Base-by-base conservation (phyloP, 2,113 vertebrate species). In the Nerophis ophidion region DNA sequence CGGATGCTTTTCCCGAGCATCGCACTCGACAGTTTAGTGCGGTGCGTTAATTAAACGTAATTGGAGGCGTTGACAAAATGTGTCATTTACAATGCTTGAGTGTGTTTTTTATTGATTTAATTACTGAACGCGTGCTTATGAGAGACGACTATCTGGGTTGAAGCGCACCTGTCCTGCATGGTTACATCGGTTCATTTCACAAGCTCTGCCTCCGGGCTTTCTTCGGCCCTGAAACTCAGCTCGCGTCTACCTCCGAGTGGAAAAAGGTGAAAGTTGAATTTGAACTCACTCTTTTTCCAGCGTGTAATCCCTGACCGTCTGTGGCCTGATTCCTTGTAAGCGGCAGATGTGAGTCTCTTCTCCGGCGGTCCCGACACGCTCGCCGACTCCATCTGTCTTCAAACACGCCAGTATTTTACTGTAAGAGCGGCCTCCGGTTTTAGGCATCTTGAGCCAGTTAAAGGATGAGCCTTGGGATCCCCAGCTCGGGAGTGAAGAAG, bases 341-440 rank as follows among this genome's bases (percentile, higher is more conserved):
- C 64, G 76, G 77, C 84, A 87, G 84, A 86, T 84, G 84, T 82
- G 77, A 66, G 66, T 72, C 77, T 84, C 76, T 72, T 81, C 78
- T 81, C 73, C 79, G 67, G 71, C 72, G 69, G 79, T 58, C 77
- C 66, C 16, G 72, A 79, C 77, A 81, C 57, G 75, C 79, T 82
- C 66, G 74, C 78, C 73, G 76, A 72, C 68, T 86, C 86, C 84
- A 82, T 84, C 82, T 85, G 84, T 75, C 79, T 85, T 65, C 33
- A 60, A 77, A 77, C 68, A 57, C 63, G 84, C 76, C 70, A 61
- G 67, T 49, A 50, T 71, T 13, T 56, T 61, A 26, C 57, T 58
- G 49, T 14, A 47, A 61, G 72, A 48, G 48, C 3, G 44, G 60
- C 67, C 16, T 49, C 60, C 26, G 65, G 57, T 58, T 65, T 72